Conservation (phyloP, 2,113 vertebrate species). For the Dermatemys mawii region DNA sequence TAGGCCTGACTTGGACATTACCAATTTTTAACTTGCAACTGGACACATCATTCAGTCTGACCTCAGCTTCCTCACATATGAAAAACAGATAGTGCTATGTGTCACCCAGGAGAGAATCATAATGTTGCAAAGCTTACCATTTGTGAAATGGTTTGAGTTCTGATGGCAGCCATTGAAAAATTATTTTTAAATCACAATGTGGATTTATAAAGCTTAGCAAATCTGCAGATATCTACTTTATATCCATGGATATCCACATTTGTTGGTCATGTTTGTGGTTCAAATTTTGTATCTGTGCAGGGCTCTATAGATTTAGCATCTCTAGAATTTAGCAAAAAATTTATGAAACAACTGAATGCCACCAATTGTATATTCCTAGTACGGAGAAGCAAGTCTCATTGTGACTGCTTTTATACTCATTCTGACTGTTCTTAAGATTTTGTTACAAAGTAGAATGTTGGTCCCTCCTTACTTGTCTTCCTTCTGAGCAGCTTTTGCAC, state of each 20-base stretch:
- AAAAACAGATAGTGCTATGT: not conserved
- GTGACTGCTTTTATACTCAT: not conserved
- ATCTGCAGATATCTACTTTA: too few relatives aligned
- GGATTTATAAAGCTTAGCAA: too few relatives aligned
- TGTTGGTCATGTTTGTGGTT: too few relatives aligned
- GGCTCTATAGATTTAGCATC: not conserved
- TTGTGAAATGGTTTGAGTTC: not conserved
- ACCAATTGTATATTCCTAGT: not conserved
- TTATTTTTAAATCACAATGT: not conserved
- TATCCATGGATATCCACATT: too few relatives aligned
- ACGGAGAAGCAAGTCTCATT: not conserved
- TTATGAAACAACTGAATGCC: not conserved
- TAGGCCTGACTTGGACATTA: not conserved
- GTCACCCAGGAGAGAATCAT: not conserved
- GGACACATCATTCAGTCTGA: not conserved
- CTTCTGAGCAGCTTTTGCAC: not conserved
- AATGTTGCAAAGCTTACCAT: not conserved
- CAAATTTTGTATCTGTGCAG: too few relatives aligned
- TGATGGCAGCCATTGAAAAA: not conserved
- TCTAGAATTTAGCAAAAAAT: not conserved
- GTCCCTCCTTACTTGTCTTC: not conserved
- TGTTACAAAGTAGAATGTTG: not conserved
- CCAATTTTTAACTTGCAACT: not conserved
- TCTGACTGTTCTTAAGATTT: not conserved
- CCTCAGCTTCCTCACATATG: not conserved